These are phyloP conservation scores for Denticeps clupeoides DNA, from an alignment of 2,797 vertebrate species.

Conservation along the genomic window DNA sequence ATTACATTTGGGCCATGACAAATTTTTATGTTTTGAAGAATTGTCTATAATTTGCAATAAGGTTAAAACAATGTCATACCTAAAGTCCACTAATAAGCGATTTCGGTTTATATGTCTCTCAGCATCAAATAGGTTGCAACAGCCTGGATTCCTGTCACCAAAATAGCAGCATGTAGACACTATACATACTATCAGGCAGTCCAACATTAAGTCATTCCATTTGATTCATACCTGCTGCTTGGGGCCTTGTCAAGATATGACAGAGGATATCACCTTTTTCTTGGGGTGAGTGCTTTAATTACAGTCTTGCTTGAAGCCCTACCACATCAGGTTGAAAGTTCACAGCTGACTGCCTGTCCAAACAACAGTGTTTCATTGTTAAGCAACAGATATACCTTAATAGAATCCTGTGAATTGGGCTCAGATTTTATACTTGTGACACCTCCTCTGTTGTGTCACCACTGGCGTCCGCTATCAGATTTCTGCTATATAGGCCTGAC, in stretches of 20 bases:
- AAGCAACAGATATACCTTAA: constrained; percentile 48
- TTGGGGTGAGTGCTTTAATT: constrained; percentile 69
- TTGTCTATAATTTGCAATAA: too few relatives aligned
- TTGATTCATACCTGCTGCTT: constrained; percentile 56
- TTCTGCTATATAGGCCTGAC: constrained; percentile 50
- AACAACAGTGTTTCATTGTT: constrained; percentile 50
- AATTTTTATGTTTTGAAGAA: too few relatives aligned
- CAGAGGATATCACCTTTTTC: constrained; percentile 71
- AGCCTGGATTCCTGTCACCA: constrained; percentile 34
- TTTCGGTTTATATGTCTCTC: too few relatives aligned
- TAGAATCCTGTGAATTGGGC: constrained; percentile 45
- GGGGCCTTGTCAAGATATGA: constrained; percentile 69
- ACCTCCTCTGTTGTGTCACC: constrained; percentile 43
- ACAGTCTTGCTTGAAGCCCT: constrained; percentile 58
- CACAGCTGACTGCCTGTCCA: constrained; percentile 48
- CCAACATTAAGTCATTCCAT: constrained; percentile 57
- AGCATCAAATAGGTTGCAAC: too few relatives aligned
- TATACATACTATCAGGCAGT: constrained; percentile 54
- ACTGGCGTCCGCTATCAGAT: constrained; percentile 56
- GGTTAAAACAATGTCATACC: too few relatives aligned
- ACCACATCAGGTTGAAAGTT: constrained; percentile 60
- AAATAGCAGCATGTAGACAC: constrained; percentile 53
- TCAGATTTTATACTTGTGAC: constrained; percentile 29
- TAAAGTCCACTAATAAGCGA: too few relatives aligned
- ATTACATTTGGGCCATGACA: too few relatives aligned